phyloP scores from a whole-genome alignment of 1,140 invertebrate genomes.

The Heliconius nattereri region DNA sequence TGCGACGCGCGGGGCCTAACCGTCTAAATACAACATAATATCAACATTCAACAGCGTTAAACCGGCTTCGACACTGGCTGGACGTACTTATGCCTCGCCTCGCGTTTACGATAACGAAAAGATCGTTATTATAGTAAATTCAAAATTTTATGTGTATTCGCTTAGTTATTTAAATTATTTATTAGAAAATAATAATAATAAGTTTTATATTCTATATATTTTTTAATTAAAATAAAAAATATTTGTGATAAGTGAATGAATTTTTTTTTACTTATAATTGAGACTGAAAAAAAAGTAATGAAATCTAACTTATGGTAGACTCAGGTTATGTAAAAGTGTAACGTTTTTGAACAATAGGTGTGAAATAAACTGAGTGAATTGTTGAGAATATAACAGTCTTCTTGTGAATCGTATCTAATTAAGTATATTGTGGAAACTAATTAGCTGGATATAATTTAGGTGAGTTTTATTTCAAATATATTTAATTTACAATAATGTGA shows the following conservation, averaged over 20 bases:
- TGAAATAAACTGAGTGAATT: constrained; percentile 44
- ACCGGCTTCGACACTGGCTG: constrained; percentile 68
- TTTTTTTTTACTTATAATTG: background rate
- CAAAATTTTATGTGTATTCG: constrained; percentile 36
- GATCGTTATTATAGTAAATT: constrained; percentile 2
- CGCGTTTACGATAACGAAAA: constrained; percentile 34
- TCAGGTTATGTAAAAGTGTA: constrained; percentile 35
- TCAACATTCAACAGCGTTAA: constrained; percentile 64
- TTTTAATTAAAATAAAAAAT: background rate
- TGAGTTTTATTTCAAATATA: constrained; percentile 20
- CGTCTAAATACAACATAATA: constrained; percentile 68
- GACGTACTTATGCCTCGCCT: constrained; percentile 52
- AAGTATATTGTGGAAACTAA: constrained; percentile 17
- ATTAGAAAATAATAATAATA: background rate
- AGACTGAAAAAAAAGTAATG: background rate
- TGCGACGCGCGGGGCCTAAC: constrained; percentile 38
- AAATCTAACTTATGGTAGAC: background rate
- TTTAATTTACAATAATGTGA: background rate
- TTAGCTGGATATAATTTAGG: constrained; percentile 15
- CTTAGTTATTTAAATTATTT: background rate
- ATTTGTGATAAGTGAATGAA: background rate
- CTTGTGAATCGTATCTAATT: constrained; percentile 26
- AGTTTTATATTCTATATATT: background rate
- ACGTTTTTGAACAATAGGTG: constrained; percentile 42
- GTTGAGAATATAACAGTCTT: constrained; percentile 38